phyloP scores from a whole-genome alignment of 2,113 vertebrate genomes.

The Thunnus maccoyii region DNA sequence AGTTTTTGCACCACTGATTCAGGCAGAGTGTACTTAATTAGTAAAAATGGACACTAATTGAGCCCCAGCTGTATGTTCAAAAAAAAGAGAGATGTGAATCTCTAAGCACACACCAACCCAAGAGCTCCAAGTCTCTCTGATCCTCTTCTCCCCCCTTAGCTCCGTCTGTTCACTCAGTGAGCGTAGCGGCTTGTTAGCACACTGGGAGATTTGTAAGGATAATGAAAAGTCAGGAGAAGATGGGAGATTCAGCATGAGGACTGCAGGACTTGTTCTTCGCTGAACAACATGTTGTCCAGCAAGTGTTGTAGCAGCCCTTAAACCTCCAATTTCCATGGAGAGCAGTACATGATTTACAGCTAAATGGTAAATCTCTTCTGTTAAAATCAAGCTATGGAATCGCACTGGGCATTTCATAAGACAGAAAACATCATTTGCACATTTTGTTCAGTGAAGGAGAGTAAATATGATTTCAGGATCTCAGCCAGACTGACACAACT shows the following conservation, averaged over 20 bases:
- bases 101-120: conserved; percentile 75
- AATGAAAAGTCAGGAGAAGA: conserved; percentile 74
- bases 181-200: conserved; percentile 80
- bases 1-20: conserved; percentile 80
- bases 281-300: conserved; percentile 36
- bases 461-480: conserved; percentile 55
- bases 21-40: conserved; percentile 80
- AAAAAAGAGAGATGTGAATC: conserved; percentile 66
- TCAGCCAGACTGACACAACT: conserved; percentile 48
- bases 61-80: conserved; percentile 79
- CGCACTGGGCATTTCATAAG: background rate
- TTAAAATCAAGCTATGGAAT: background rate
- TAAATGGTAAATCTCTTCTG: conserved; percentile 1
- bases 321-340: background rate
- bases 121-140: conserved; percentile 78
- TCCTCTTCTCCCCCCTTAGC: conserved; percentile 73
- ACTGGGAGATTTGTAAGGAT: conserved; percentile 79
- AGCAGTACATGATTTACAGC: conserved; percentile 7
- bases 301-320: background rate
- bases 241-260: conserved; percentile 44
- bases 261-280: conserved; percentile 45
- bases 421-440: conserved; percentile 24
- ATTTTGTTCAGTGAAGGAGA: conserved; percentile 1
- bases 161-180: conserved; percentile 78
- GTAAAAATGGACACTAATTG: conserved; percentile 84